Evolutionary conservation across 2,113 vertebrate species (phyloP).

Genomic region (Neolamprologus tretocephalus): DNA sequence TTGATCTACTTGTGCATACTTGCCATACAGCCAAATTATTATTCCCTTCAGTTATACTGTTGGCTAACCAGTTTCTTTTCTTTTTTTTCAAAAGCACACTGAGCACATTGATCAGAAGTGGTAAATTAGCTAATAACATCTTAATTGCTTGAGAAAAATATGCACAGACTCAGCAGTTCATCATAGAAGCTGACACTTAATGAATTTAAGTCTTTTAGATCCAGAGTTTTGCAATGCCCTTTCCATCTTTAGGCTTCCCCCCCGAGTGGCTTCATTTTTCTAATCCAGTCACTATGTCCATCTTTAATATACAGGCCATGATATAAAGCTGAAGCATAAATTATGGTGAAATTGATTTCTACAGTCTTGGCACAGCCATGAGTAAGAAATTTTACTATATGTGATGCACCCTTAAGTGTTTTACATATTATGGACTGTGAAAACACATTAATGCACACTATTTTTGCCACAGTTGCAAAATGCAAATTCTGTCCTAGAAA

Average conservation of each 20-base stretch:
- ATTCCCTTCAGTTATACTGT: background rate
- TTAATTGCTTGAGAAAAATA: background rate
- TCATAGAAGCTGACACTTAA: background rate
- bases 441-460: background rate
- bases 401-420: background rate
- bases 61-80: background rate
- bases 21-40: background rate
- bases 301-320: background rate
- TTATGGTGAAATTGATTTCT: background rate
- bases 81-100: background rate
- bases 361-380: rapidly evolving
- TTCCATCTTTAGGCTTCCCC: background rate
- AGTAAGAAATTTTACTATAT: background rate
- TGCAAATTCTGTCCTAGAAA: conserved; percentile 11
- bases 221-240: background rate
- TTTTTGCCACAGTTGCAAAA: background rate
- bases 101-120: background rate
- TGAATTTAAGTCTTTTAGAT: background rate
- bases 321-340: background rate
- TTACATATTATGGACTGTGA: background rate
- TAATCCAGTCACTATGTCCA: background rate
- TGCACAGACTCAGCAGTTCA: background rate
- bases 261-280: background rate
- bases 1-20: background rate
- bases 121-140: background rate